Conservation (phyloP, 2,797 vertebrate species). For the Aldrovandia affinis region DNA sequence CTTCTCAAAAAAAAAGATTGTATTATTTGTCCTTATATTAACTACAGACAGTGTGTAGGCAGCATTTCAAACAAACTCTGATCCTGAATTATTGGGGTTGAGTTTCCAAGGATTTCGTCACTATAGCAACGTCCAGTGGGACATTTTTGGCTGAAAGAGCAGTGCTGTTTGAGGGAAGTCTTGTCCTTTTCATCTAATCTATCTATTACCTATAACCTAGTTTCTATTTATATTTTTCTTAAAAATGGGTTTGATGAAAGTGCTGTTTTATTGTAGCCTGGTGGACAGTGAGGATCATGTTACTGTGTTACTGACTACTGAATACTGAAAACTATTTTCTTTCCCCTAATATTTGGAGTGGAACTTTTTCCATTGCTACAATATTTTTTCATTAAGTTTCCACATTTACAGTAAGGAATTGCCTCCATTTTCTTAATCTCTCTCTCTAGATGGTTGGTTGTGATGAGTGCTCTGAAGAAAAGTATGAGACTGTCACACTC, state of each 20-base stretch:
- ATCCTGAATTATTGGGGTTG: background rate
- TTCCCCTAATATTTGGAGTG: background rate
- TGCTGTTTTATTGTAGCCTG: background rate
- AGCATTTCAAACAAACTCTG: background rate
- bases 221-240: background rate
- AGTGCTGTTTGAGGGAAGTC: background rate
- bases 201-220: background rate
- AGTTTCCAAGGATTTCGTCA: background rate
- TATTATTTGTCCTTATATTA: background rate
- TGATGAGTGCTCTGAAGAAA: too few species aligned
- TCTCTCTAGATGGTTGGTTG: background rate
- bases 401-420: background rate
- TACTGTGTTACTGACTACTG: conserved; percentile 19
- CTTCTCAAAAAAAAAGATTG: background rate
- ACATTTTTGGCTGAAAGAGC: background rate
- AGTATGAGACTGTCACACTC: too few species aligned
- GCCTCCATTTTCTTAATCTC: background rate
- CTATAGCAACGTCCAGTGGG: background rate
- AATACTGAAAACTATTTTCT: conserved; percentile 22
- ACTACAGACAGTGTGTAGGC: background rate
- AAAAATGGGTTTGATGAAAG: background rate
- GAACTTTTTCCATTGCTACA: background rate
- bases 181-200: background rate
- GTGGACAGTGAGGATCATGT: conserved; percentile 7
- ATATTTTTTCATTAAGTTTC: background rate